phyloP scores from a whole-genome alignment of 1,140 invertebrate genomes.

The Drosophila prosaltans region DNA sequence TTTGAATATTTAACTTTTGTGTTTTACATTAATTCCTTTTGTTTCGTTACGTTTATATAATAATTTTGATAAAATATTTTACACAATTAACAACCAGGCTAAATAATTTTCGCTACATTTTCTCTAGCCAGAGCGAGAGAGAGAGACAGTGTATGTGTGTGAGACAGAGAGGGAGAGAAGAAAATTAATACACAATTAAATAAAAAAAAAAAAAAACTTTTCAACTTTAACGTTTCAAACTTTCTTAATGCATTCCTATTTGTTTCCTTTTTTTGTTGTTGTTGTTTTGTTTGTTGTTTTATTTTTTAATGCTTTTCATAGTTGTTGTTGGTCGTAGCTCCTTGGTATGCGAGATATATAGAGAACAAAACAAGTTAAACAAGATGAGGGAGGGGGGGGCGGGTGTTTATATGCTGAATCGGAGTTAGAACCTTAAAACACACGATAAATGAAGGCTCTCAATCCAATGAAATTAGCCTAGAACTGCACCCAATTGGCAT shows the following conservation, averaged over 20 bases:
- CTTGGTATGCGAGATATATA: slow-evolving; percentile 17
- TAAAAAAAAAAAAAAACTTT: slow-evolving; percentile 52
- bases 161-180: slow-evolving; percentile 15
- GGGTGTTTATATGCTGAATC: slow-evolving; percentile 22
- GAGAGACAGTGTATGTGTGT: not conserved
- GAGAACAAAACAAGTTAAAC: slow-evolving; percentile 9
- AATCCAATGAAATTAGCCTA: slow-evolving; percentile 82
- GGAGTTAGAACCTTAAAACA: slow-evolving; percentile 14
- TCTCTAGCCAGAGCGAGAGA: slow-evolving; percentile 24
- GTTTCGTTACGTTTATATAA: slow-evolving; percentile 37
- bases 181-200: slow-evolving; percentile 53
- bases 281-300: slow-evolving; percentile 1
- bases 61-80: slow-evolving; percentile 37
- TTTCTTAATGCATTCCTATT: slow-evolving; percentile 32
- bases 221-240: slow-evolving; percentile 61
- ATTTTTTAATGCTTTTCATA: slow-evolving; percentile 20
- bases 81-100: slow-evolving; percentile 60
- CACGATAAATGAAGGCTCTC: slow-evolving; percentile 2
- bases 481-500: slow-evolving; percentile 90
- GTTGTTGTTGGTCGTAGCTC: slow-evolving; percentile 21
- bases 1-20: slow-evolving; percentile 45
- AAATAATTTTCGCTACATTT: slow-evolving; percentile 36
- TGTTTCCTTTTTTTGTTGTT: slow-evolving; percentile 7
- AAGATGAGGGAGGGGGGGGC: not conserved
- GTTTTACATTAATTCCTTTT: slow-evolving; percentile 44